A percentile compares a stretch with the other conserved stretches of the same genome.
Evolutionary conservation across 2,888 invertebrate genomes (phyloP).

Genomic region (Calliopum simillimum): DNA sequence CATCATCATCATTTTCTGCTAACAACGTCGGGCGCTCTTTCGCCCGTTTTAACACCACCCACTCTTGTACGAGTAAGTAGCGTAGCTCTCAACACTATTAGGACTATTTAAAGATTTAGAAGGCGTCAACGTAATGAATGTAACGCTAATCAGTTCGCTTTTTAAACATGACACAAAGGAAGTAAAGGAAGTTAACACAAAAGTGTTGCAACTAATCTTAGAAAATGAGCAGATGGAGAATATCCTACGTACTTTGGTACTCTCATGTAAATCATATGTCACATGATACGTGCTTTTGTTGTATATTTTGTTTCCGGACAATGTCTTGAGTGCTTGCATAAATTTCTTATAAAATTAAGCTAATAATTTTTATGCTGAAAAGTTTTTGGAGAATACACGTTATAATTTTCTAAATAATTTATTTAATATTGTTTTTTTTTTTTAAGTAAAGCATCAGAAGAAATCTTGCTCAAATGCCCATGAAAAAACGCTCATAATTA

Average conservation of each 20-base stretch:
- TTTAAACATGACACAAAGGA: slow-evolving; percentile 7
- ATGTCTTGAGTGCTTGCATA: background rate
- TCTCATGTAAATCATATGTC: slow-evolving; percentile 19
- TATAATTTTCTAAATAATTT: too few species aligned
- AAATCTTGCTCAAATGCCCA: too few species aligned
- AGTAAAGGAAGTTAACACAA: background rate
- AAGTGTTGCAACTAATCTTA: background rate
- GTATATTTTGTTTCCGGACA: slow-evolving; percentile 5
- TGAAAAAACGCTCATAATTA: too few species aligned
- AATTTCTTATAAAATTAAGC: too few species aligned
- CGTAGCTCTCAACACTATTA: background rate
- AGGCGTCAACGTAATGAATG: slow-evolving; percentile 25
- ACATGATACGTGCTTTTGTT: slow-evolving; percentile 19
- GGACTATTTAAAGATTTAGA: background rate
- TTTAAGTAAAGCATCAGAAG: too few species aligned
- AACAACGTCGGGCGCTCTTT: background rate
- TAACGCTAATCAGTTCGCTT: slow-evolving; percentile 28
- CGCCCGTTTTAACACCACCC: background rate
- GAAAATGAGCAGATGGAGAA: background rate
- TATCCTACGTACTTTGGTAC: too few species aligned
- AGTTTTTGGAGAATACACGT: too few species aligned
- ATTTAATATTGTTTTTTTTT: too few species aligned
- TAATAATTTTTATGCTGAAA: too few species aligned
- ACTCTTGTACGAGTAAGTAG: background rate
- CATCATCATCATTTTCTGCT: slow-evolving; percentile 1